Evolutionary conservation across 2,888 invertebrate species (phyloP).

Genomic region (Myathropa florea): DNA sequence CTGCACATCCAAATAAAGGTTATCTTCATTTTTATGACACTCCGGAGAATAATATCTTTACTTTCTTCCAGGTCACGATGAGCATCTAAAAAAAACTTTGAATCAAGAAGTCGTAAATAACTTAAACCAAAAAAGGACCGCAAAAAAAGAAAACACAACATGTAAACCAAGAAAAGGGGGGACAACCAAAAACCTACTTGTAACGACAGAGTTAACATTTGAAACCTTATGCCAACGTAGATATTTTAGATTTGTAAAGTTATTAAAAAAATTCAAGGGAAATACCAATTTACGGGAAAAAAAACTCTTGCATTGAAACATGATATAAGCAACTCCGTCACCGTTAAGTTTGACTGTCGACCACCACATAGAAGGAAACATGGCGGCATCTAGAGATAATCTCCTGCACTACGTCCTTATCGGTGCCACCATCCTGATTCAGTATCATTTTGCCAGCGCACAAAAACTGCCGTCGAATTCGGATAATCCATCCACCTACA

Average conservation of each 20-base stretch:
- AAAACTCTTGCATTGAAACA: background rate
- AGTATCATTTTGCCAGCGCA: conserved; percentile 37
- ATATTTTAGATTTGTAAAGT: conserved; percentile 41
- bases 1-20: too few relatives aligned
- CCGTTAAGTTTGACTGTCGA: background rate
- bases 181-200: background rate
- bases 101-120: background rate
- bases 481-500: conserved; percentile 87
- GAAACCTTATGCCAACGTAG: conserved; percentile 41
- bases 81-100: background rate
- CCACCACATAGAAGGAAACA: conserved; percentile 7
- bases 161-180: background rate
- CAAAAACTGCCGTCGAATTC: conserved; percentile 75
- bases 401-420: conserved; percentile 30
- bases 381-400: conserved; percentile 24
- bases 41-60: too few relatives aligned
- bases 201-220: conserved; percentile 49
- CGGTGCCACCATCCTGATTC: conserved; percentile 17
- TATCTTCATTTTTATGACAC: too few relatives aligned
- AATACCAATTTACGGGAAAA: conserved; percentile 7
- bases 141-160: background rate
- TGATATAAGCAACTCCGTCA: background rate
- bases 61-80: background rate
- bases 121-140: background rate
- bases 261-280: conserved; percentile 12